phyloP scores from a whole-genome alignment of 2,888 invertebrate species.

The Aelia acuminata region DNA sequence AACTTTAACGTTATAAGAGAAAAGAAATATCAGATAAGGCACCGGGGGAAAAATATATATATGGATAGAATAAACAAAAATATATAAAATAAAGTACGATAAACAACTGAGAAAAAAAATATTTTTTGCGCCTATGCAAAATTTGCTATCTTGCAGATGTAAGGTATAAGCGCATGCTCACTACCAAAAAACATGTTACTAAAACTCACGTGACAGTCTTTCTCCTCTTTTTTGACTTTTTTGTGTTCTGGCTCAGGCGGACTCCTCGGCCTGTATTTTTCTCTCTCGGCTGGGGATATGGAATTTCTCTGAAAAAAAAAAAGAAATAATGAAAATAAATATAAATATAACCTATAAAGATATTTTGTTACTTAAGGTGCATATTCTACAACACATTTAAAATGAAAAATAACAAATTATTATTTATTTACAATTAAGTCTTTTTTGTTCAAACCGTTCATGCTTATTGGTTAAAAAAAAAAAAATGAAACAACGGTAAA shows the following conservation, averaged over 20 bases:
- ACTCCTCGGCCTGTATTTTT: slow-evolving; percentile 87
- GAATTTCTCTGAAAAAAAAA: slow-evolving; percentile 79
- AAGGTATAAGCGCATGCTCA: slow-evolving; percentile 52
- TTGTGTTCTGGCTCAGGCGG: slow-evolving; percentile 81
- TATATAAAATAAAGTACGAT: neutral
- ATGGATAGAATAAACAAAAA: neutral
- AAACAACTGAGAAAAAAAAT: neutral
- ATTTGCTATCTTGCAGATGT: slow-evolving; percentile 16
- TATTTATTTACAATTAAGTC: too few relatives aligned
- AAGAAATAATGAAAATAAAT: neutral
- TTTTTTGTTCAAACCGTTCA: too few relatives aligned
- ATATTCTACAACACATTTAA: too few relatives aligned
- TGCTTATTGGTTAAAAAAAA: too few relatives aligned
- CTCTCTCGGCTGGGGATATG: slow-evolving; percentile 86
- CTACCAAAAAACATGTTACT: slow-evolving; percentile 47
- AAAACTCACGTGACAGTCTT: slow-evolving; percentile 83
- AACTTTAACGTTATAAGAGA: too few relatives aligned
- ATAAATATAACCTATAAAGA: too few relatives aligned
- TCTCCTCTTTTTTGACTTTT: slow-evolving; percentile 82
- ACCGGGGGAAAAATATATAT: neutral
- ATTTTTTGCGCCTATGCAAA: slow-evolving; percentile 16
- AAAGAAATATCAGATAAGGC: slow-evolving; percentile 8
- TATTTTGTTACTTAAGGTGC: too few relatives aligned
- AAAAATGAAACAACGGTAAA: neutral
- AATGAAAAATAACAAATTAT: too few relatives aligned